phyloP scores from a whole-genome alignment of 2,113 vertebrate species.

The Pseudopodoces humilis region DNA sequence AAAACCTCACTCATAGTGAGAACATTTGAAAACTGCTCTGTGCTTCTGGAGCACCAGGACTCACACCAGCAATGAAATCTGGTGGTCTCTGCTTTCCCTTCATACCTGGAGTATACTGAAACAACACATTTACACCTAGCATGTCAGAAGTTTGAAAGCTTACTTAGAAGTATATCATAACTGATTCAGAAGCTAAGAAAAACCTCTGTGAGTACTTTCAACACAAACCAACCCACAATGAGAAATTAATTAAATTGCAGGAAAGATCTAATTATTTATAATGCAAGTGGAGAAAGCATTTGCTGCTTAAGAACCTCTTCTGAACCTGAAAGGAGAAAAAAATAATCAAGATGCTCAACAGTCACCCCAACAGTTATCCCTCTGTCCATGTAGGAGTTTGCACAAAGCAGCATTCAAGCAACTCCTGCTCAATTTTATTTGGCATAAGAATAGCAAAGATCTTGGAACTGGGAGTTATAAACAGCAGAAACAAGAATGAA shows the following conservation, averaged over 20 bases:
- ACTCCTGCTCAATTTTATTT: background rate
- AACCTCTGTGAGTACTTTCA: background rate
- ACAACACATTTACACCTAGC: background rate
- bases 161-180: background rate
- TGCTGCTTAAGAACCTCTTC: background rate
- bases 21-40: background rate
- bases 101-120: background rate
- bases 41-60: background rate
- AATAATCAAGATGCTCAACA: background rate
- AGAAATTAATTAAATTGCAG: background rate
- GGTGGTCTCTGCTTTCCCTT: background rate
- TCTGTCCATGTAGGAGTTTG: background rate
- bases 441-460: background rate
- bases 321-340: background rate
- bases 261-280: background rate
- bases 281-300: background rate
- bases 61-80: background rate
- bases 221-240: background rate
- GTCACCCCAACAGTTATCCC: background rate
- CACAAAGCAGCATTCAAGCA: background rate
- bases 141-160: background rate
- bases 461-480: background rate
- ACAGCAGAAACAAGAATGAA: conserved; percentile 36
- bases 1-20: background rate
- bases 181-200: background rate